Percentiles rank a stretch among this genome's conserved stretches.
These are phyloP conservation scores for Bos taurus DNA, from an alignment of 2,113 vertebrate genomes.

Conservation along the genomic window DNA sequence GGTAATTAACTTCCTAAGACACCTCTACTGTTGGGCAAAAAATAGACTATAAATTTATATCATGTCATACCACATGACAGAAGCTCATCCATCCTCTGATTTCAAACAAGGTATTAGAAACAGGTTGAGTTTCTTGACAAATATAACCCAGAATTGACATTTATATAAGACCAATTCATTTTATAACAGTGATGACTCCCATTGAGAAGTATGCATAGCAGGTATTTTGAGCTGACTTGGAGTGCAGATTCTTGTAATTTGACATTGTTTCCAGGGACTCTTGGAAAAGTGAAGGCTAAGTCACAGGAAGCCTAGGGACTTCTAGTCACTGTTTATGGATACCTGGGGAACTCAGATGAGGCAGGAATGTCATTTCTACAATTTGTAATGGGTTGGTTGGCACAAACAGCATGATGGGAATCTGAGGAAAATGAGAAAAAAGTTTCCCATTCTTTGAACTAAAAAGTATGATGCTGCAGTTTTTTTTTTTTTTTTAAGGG, in stretches of 20 bases:
- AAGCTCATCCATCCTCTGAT: conserved; percentile 45
- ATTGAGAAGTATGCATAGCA: conserved; percentile 41
- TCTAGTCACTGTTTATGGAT: conserved; percentile 46
- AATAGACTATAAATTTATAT: conserved; percentile 67
- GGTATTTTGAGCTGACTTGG: conserved; percentile 37
- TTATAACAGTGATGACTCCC: conserved; percentile 57
- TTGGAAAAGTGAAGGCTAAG: conserved; percentile 38
- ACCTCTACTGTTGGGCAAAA: conserved; percentile 46
- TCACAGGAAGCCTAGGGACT: background rate
- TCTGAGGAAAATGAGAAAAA: conserved; percentile 27
- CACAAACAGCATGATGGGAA: conserved; percentile 20
- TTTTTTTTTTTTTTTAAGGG: background rate
- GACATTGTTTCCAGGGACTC: conserved; percentile 35
- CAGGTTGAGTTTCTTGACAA: conserved; percentile 54
- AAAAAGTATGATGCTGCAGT: background rate
- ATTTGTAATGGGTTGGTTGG: conserved; percentile 17
- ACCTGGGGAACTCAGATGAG: conserved; percentile 26
- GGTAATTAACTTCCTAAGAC: conserved; percentile 66
- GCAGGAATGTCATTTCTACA: conserved; percentile 31
- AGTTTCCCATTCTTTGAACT: background rate
- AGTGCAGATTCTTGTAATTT: conserved; percentile 31
- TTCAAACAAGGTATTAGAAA: conserved; percentile 57
- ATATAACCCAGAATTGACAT: conserved; percentile 57
- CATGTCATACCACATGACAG: conserved; percentile 33
- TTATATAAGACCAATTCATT: conserved; percentile 57